phyloP scores from a whole-genome alignment of 2,888 invertebrate genomes.

The Myopa tessellatipennis region DNA sequence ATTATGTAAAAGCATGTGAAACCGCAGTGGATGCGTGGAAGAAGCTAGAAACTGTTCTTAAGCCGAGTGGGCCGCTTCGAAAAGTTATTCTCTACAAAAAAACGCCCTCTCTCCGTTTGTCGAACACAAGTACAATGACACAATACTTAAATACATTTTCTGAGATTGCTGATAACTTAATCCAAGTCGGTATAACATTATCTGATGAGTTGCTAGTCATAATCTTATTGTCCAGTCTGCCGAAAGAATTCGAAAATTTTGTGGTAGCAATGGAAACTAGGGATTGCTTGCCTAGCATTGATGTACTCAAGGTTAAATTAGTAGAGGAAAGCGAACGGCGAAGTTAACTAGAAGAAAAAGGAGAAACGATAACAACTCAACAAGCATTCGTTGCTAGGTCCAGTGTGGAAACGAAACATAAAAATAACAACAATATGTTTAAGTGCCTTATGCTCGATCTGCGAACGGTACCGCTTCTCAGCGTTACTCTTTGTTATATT shows the following conservation, averaged over 20 bases:
- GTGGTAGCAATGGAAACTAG: conserved; percentile 25
- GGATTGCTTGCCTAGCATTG: neutral
- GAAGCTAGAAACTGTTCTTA: conserved; percentile 10
- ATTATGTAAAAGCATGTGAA: conserved; percentile 15
- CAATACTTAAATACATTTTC: conserved; percentile 6
- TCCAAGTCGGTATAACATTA: conserved; percentile 11
- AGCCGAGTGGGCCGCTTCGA: conserved; percentile 13
- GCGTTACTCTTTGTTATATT: no score
- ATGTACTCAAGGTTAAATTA: conserved; percentile 15
- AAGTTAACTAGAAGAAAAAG: conserved; percentile 13
- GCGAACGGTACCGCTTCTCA: no score
- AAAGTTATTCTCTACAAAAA: conserved; percentile 10
- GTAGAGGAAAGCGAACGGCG: conserved; percentile 19
- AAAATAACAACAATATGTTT: conserved; percentile 5
- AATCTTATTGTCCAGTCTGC: conserved; percentile 19
- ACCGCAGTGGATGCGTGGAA: conserved; percentile 15
- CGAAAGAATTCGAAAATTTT: conserved; percentile 16
- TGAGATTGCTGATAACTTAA: conserved; percentile 8
- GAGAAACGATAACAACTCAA: conserved; percentile 9
- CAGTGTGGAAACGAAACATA: conserved; percentile 11
- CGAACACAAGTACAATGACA: conserved; percentile 11
- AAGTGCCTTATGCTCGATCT: no score
- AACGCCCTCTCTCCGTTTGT: conserved; percentile 2
- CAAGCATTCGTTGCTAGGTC: conserved; percentile 15
- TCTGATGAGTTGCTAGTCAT: conserved; percentile 17